These are phyloP conservation scores for Andrena bucephala DNA, from an alignment of 2,888 invertebrate genomes.

Conservation along the genomic window DNA sequence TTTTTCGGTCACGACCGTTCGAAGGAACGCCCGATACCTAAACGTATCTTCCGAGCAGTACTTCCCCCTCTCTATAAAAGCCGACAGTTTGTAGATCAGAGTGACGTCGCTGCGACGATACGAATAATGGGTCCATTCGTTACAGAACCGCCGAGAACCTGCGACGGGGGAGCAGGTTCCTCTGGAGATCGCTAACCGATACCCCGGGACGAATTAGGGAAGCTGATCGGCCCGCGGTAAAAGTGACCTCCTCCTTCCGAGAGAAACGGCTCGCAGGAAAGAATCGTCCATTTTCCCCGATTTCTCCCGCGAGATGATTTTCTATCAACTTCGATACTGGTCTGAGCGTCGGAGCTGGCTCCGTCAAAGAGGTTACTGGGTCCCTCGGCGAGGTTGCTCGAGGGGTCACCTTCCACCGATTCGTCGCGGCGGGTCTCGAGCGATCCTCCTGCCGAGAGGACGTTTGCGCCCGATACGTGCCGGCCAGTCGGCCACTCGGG, in stretches of 20 bases:
- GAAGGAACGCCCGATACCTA: not conserved
- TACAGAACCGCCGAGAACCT: conserved; percentile 2
- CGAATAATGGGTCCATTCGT: conserved; percentile 17
- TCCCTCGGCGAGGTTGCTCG: conserved; percentile 51
- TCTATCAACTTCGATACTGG: conserved; percentile 45
- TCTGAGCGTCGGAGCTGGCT: conserved; percentile 31
- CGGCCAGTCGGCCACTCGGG: conserved; percentile 23
- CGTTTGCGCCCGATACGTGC: conserved; percentile 16
- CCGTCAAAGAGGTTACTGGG: conserved; percentile 62
- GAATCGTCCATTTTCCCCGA: conserved; percentile 37
- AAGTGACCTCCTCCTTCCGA: conserved; percentile 11
- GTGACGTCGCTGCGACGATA: conserved; percentile 5
- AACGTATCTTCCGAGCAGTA: not conserved
- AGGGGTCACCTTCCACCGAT: conserved; percentile 49
- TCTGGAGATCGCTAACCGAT: not conserved
- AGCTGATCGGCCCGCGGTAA: conserved; percentile 21
- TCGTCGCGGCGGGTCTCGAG: conserved; percentile 41
- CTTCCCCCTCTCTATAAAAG: not conserved
- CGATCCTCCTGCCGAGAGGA: conserved; percentile 17
- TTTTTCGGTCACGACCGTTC: not conserved
- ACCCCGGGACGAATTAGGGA: conserved; percentile 7
- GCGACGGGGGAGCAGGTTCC: not conserved
- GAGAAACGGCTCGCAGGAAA: not conserved
- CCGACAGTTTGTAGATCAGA: conserved; percentile 15
- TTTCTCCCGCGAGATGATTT: conserved; percentile 52